These are phyloP conservation scores for Eupithecia subumbrata DNA, from an alignment of 2,888 invertebrate species.

Conservation along the genomic window DNA sequence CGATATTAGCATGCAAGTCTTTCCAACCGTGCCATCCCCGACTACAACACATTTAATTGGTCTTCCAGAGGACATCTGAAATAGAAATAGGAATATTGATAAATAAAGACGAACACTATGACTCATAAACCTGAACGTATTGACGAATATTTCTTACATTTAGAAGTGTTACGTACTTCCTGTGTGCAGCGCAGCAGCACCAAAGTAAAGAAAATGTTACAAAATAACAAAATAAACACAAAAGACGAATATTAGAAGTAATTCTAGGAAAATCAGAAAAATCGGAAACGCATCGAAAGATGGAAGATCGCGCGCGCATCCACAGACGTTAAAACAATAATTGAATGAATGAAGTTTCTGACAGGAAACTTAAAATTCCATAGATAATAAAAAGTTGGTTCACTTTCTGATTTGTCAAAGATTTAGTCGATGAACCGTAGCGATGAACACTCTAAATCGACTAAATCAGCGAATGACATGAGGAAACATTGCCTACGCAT, in stretches of 20 bases:
- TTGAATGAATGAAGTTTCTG: background rate
- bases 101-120: background rate
- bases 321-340: slow-evolving; percentile 7
- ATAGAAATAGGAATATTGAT: slow-evolving; percentile 39
- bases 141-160: slow-evolving; percentile 56
- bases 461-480: background rate
- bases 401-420: too few species aligned
- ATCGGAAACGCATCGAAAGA: slow-evolving; percentile 68
- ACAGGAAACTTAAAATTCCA: too few species aligned
- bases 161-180: slow-evolving; percentile 35
- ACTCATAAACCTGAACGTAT: slow-evolving; percentile 56
- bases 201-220: slow-evolving; percentile 13
- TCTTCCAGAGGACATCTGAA: slow-evolving; percentile 94
- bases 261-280: slow-evolving; percentile 46
- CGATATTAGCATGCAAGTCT: slow-evolving; percentile 97
- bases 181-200: slow-evolving; percentile 14
- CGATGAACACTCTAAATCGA: background rate
- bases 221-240: slow-evolving; percentile 19
- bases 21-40: slow-evolving; percentile 96
- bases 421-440: background rate
- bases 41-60: slow-evolving; percentile 97
- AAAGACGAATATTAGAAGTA: slow-evolving; percentile 14
- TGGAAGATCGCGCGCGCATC: slow-evolving; percentile 34
- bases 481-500: background rate
- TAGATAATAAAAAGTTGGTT: too few species aligned